Base-by-base conservation (phyloP, 1,140 invertebrate species). In the Drosophila sucinea region DNA sequence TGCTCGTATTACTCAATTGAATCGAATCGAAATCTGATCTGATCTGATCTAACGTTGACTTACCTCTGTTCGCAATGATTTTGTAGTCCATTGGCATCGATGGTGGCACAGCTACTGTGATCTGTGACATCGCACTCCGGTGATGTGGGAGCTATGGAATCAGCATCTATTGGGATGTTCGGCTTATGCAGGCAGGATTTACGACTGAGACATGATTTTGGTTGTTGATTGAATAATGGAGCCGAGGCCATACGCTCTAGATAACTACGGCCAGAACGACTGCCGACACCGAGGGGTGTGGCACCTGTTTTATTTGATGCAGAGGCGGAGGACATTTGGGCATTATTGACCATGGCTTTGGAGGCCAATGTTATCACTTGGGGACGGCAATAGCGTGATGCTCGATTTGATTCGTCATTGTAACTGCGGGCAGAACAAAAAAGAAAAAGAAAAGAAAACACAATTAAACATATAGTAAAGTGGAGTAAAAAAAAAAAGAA, bases 261-360 rank as follows among this genome's bases (percentile, higher is more conserved):
- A 67, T 87, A 87, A 32, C 90, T 86, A 11, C 84, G 73, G 7
- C 84, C 84, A 11, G 80, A 89, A 0, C 84, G 84, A 58, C 80
- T 89, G 51, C 82, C 90, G 10, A 85, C 84, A 29, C 79, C 84
- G 11, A 84, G 66, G 5, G 84, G 70, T 32, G 79, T 79, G 8
- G 70, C 73, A 4, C 79, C 89, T 4, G 79, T 70, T 47, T 75
- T 91, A 51, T 17, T 25, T 10, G 44, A 51, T 25, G 23, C 23
- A 10, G 44, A 0, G 23, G 65, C n/a, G 40, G 61, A 54, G 44
- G 73, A 63, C 67, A 77, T 57, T 60, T 79, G 77, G 32, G 90
- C 90, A 65, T 91, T 91, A 68, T 91, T 91, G 61, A 90, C 90
- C 86, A 91, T 91, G 66, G 87, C 90, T 82, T 90, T 91, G 61